These are phyloP conservation scores for Enteromius mattozi DNA, from an alignment of 2,797 vertebrate species.

Conservation along the genomic window DNA sequence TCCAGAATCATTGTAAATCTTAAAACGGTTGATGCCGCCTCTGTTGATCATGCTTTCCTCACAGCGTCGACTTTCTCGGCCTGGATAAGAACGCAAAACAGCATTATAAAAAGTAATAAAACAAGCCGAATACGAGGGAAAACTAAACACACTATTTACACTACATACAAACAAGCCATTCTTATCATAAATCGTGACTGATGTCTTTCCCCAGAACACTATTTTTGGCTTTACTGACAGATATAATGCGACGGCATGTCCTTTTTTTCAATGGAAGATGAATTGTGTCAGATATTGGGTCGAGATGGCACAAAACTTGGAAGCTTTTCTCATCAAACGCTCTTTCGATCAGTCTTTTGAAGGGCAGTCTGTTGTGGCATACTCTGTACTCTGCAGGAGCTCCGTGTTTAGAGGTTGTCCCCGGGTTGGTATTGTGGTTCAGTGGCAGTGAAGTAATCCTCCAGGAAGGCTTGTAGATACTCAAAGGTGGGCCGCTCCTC, in stretches of 20 bases:
- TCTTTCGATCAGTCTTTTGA: conserved; percentile 44
- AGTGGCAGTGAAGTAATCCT: conserved; percentile 99
- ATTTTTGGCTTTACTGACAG: conserved; percentile 57
- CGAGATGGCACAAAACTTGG: conserved; percentile 56
- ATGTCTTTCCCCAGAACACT: conserved; percentile 56
- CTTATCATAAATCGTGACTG: conserved; percentile 62
- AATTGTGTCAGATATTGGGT: conserved; percentile 53
- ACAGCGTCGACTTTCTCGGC: conserved; percentile 34
- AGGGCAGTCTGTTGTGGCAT: conserved; percentile 32
- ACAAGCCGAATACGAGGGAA: conserved; percentile 66
- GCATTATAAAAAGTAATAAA: conserved; percentile 64
- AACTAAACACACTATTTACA: conserved; percentile 87
- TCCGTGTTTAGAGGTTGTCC: conserved; percentile 91
- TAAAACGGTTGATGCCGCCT: conserved; percentile 27
- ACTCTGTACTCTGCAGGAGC: conserved; percentile 27
- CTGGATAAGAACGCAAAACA: conserved; percentile 50
- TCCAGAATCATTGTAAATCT: conserved; percentile 50
- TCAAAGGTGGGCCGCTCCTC: conserved; percentile 98
- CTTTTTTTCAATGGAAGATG: conserved; percentile 60
- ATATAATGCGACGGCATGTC: conserved; percentile 49
- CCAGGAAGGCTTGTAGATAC: conserved; percentile 98
- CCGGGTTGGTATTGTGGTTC: conserved; percentile 99
- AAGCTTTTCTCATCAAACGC: conserved; percentile 57
- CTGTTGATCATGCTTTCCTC: conserved; percentile 47
- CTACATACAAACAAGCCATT: conserved; percentile 75